A percentile compares a stretch with the other conserved stretches of the same genome.
These are phyloP conservation scores for Egretta garzetta DNA, from an alignment of 2,113 vertebrate genomes.

Conservation along the genomic window DNA sequence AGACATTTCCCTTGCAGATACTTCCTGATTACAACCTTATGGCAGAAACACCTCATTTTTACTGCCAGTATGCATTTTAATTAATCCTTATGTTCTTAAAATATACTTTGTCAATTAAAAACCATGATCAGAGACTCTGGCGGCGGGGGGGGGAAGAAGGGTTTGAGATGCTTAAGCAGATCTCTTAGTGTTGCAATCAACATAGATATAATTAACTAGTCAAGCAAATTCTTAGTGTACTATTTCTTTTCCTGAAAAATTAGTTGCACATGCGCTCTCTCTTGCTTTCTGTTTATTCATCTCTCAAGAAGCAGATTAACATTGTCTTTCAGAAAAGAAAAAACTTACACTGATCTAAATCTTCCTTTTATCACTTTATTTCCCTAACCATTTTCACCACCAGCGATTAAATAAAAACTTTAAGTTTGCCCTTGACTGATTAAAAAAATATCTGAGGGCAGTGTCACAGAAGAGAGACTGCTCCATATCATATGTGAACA, in stretches of 20 bases:
- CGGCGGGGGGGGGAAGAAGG: too few relatives aligned
- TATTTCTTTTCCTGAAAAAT: background rate
- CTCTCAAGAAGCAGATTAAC: background rate
- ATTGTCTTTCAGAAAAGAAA: background rate
- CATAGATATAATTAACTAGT: background rate
- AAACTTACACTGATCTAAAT: background rate
- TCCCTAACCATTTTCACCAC: background rate
- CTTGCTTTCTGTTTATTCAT: background rate
- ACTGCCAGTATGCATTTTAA: background rate
- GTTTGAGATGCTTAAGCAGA: background rate
- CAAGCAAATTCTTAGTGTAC: background rate
- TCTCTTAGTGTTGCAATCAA: background rate
- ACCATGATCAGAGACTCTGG: background rate
- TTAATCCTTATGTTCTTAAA: constrained; percentile 15
- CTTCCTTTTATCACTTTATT: background rate
- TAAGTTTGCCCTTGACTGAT: background rate
- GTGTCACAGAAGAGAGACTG: background rate
- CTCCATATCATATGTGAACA: background rate
- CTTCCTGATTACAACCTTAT: constrained; percentile 26
- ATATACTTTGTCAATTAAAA: background rate
- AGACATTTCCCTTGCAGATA: background rate
- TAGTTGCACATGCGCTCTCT: background rate
- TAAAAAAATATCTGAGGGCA: background rate
- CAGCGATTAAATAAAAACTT: background rate
- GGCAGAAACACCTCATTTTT: background rate